Base-by-base conservation (phyloP, 2,797 vertebrate genomes). In the Chaetophractus vellerosus region DNA sequence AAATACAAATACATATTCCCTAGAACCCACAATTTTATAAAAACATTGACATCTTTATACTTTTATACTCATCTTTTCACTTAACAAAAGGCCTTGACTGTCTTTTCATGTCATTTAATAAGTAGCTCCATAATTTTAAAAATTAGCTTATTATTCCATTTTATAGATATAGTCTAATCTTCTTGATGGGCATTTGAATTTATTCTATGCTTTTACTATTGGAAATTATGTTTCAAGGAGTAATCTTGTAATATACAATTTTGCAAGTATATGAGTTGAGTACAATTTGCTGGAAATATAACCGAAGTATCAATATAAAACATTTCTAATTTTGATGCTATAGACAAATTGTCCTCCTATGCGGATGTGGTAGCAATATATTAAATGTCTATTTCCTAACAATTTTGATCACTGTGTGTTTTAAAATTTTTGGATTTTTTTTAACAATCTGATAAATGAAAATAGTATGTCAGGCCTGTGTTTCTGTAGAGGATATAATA, bases 131-230 rank as follows among this genome's bases (percentile, higher is more conserved):
- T 69, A 55, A 38, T 48, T 63, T 45, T 59, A 45, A 79, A 66
- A 18, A 1, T 63, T 78, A 87, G 14, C 19, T 36, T 84, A 75
- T 31, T 23, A 93, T 84, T 88, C 33, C 8, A 84, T 78, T 88
- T 79, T 52, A 52, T 52, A 16, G 50, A 52, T 83, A 74, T 48
- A 31, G 14, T 74, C 33, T 59, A 41, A 36, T 84, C 4, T 24
- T 79, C 38, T 31, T 69, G 31, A 72, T 85, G 15, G 45, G 61
- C 11, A 48, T 45, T 81, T 89, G 36, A 14, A 63, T 80, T 66
- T 26, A 63, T 94, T 84, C 57, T 63, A 19, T 64, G 38, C 24
- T 87, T 75, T 86, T 89, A 19, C 24, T 69, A 31, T 57, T 85
- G 69, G 19, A 82, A n/a, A 63, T 38, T 9, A 84, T 69, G 12